Conservation (phyloP, 2,888 invertebrate genomes). For the Rhagium mordax region DNA sequence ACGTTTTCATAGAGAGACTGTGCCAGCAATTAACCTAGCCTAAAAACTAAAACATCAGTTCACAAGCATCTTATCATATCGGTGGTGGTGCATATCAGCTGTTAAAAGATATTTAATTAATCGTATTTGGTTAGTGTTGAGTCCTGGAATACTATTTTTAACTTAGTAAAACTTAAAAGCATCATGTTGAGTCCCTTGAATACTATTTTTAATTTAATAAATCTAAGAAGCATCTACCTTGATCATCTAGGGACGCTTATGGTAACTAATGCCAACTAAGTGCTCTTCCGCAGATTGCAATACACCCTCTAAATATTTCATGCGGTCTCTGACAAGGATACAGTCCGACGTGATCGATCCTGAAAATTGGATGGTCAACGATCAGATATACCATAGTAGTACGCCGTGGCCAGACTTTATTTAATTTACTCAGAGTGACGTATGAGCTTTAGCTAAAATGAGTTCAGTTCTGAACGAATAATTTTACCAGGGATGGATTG, state of each 20-base stretch:
- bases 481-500: slow-evolving; percentile 44
- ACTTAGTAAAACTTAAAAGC: too few relatives aligned
- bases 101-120: too few relatives aligned
- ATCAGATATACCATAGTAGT: slow-evolving; percentile 62
- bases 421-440: slow-evolving; percentile 68
- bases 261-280: slow-evolving; percentile 68
- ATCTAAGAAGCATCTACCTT: slow-evolving; percentile 29
- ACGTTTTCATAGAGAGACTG: too few relatives aligned
- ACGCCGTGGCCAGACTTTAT: slow-evolving; percentile 63
- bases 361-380: slow-evolving; percentile 65
- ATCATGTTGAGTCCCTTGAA: too few relatives aligned
- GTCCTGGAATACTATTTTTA: too few relatives aligned
- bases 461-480: slow-evolving; percentile 63
- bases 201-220: not conserved
- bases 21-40: too few relatives aligned
- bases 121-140: too few relatives aligned
- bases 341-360: slow-evolving; percentile 65
- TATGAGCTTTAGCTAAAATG: slow-evolving; percentile 66
- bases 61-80: too few relatives aligned
- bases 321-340: slow-evolving; percentile 56
- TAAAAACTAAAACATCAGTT: too few relatives aligned
- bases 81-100: too few relatives aligned
- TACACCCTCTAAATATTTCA: slow-evolving; percentile 68
- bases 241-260: slow-evolving; percentile 48
- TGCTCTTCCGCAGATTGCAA: slow-evolving; percentile 69